phyloP scores from a whole-genome alignment of 2,113 vertebrate species.

The Anoura caudifer region DNA sequence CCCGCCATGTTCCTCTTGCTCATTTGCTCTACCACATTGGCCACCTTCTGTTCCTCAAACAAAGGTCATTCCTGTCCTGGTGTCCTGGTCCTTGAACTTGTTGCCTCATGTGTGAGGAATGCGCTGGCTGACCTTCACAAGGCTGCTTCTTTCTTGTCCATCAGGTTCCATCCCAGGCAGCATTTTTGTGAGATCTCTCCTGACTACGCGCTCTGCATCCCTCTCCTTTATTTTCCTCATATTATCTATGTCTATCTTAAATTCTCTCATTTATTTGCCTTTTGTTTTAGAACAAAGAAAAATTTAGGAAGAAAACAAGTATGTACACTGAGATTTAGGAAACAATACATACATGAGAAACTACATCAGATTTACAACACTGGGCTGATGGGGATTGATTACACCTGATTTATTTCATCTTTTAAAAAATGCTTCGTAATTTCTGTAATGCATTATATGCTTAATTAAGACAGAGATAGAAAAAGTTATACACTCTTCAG shows the following conservation, averaged over 20 bases:
- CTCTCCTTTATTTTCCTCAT: neutral
- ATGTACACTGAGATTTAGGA: neutral
- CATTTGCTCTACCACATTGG: neutral
- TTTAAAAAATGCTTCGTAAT: neutral
- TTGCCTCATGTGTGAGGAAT: neutral
- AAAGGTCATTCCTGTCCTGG: neutral
- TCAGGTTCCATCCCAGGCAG: neutral
- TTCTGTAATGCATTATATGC: neutral
- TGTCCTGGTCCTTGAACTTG: neutral
- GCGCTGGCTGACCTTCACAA: neutral
- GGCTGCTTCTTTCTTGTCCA: neutral
- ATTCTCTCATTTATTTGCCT: neutral
- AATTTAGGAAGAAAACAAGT: neutral
- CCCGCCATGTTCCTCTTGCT: neutral
- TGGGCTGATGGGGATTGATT: neutral
- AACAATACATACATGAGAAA: neutral
- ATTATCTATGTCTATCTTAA: neutral
- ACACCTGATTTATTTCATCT: neutral
- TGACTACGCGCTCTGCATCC: neutral
- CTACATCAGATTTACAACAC: neutral
- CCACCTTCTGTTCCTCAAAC: neutral
- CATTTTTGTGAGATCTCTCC: neutral
- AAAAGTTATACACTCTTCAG: neutral
- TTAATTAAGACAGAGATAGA: neutral
- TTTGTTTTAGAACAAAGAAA: slow-evolving; percentile 12